phyloP scores from a whole-genome alignment of 2,888 invertebrate species.

The Lasioglossum villosulum region DNA sequence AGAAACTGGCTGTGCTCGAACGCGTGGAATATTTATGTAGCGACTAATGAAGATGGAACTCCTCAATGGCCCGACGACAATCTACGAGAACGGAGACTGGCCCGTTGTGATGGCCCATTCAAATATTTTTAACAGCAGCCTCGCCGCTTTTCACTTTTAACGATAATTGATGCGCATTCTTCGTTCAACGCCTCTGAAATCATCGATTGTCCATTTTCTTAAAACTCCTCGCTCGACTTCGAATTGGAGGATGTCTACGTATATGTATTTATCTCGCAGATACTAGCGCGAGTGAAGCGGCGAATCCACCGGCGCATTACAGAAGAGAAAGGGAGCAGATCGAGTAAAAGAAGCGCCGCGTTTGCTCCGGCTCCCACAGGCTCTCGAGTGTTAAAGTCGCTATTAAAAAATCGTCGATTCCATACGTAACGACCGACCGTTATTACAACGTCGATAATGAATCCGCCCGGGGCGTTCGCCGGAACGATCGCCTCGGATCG shows the following conservation, averaged over 20 bases:
- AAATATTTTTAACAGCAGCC: background rate
- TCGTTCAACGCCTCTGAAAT: background rate
- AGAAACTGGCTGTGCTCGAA: slow-evolving; percentile 15
- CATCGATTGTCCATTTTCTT: background rate
- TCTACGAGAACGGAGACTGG: background rate
- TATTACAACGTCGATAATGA: slow-evolving; percentile 16
- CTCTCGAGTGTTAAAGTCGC: background rate
- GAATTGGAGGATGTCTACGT: background rate
- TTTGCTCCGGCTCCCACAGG: background rate
- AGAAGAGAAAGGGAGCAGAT: background rate
- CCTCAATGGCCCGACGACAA: background rate
- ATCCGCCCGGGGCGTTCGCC: background rate
- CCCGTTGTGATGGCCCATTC: slow-evolving; percentile 12
- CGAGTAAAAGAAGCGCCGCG: background rate
- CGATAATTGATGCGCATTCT: slow-evolving; percentile 6
- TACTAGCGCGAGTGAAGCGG: background rate
- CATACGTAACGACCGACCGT: background rate
- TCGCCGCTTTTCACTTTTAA: background rate
- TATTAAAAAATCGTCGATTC: slow-evolving; percentile 1
- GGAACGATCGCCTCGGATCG: slow-evolving; percentile 16
- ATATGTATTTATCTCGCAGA: background rate
- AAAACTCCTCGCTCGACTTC: background rate
- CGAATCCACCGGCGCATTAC: background rate
- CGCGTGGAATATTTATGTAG: slow-evolving; percentile 1
- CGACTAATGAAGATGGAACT: slow-evolving; percentile 2